Evolutionary conservation across 2,113 vertebrate species (phyloP).

Genomic region (Apeltes quadracus): DNA sequence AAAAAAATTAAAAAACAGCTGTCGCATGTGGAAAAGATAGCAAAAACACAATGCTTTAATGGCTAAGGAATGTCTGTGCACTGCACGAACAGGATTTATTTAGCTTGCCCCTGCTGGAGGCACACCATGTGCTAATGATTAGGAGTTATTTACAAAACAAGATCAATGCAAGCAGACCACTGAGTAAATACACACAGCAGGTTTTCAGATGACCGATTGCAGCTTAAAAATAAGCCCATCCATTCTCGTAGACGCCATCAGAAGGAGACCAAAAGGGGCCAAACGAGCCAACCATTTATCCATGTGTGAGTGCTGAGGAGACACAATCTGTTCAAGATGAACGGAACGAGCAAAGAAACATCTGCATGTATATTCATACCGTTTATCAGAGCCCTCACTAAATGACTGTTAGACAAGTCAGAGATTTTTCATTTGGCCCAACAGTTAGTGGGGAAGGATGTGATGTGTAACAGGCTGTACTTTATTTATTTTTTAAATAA

Average conservation of each 20-base stretch:
- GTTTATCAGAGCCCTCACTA: constrained; percentile 47
- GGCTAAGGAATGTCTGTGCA: constrained; percentile 4
- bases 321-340: constrained; percentile 66
- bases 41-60: background rate
- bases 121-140: constrained; percentile 71
- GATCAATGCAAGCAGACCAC: constrained; percentile 43
- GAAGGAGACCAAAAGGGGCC: constrained; percentile 59
- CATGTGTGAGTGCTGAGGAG: constrained; percentile 68
- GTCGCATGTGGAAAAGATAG: constrained; percentile 38
- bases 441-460: too few relatives aligned
- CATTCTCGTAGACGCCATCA: constrained; percentile 64
- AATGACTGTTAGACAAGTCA: constrained; percentile 61
- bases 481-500: too few relatives aligned
- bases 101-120: constrained; percentile 44
- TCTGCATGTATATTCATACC: constrained; percentile 74
- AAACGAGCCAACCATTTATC: constrained; percentile 74
- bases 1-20: constrained; percentile 44
- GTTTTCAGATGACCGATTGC: constrained; percentile 63
- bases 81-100: constrained; percentile 41
- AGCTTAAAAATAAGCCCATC: constrained; percentile 66
- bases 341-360: constrained; percentile 70
- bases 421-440: too few relatives aligned
- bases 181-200: constrained; percentile 52
- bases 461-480: too few relatives aligned
- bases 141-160: constrained; percentile 58